Evolutionary conservation across 2,113 vertebrate genomes (phyloP).

Genomic region (Oncorhynchus masou): DNA sequence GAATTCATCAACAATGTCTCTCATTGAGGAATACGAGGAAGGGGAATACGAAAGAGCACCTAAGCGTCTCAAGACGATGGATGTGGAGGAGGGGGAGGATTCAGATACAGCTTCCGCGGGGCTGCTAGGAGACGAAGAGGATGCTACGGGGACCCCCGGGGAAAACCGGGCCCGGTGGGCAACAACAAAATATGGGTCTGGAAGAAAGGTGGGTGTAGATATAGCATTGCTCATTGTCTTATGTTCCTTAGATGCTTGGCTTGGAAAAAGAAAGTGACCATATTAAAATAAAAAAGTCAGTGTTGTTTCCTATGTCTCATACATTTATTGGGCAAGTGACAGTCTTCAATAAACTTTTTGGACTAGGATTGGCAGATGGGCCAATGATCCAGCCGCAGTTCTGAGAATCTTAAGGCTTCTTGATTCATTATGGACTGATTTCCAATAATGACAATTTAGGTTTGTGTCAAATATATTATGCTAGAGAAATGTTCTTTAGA

Average conservation of each 20-base stretch:
- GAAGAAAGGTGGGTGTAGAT: constrained; percentile 34
- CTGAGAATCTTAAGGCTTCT: too few species aligned
- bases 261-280: too few species aligned
- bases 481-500: too few species aligned
- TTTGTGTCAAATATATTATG: neutral
- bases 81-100: constrained; percentile 51
- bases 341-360: neutral
- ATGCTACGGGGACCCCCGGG: constrained; percentile 24
- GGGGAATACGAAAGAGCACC: constrained; percentile 80
- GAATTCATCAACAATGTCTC: constrained; percentile 35
- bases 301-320: too few species aligned
- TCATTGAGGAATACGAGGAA: constrained; percentile 67
- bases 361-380: neutral
- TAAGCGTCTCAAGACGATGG: constrained; percentile 72
- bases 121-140: constrained; percentile 49
- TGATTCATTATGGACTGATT: neutral
- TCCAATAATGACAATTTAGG: neutral
- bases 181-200: constrained; percentile 18
- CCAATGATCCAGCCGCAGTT: too few species aligned
- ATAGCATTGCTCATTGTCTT: too few species aligned
- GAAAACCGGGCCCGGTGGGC: constrained; percentile 39
- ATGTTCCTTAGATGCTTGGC: too few species aligned
- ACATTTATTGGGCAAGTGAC: neutral
- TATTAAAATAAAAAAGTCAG: too few species aligned
- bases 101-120: constrained; percentile 48